phyloP scores from a whole-genome alignment of 1,140 invertebrate genomes.

The Aphelinus certus region DNA sequence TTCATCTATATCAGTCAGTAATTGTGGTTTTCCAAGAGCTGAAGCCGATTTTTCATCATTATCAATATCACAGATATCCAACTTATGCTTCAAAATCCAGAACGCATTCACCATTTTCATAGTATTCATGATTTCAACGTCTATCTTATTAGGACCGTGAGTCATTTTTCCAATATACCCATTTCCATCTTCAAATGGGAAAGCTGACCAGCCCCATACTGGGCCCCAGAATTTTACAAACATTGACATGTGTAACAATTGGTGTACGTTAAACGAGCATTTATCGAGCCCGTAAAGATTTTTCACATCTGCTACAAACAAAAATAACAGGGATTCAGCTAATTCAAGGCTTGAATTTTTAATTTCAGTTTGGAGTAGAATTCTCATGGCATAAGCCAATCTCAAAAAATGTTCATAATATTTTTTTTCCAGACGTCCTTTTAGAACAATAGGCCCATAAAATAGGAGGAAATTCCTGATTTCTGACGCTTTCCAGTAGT shows the following conservation, averaged over 20 bases:
- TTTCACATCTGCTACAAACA: slow-evolving; percentile 28
- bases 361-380: slow-evolving; percentile 31
- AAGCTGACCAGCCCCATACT: slow-evolving; percentile 27
- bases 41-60: not conserved
- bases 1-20: not conserved
- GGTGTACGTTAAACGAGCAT: slow-evolving; percentile 39
- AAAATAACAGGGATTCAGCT: slow-evolving; percentile 19
- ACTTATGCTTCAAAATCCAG: too few relatives aligned
- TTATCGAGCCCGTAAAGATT: slow-evolving; percentile 31
- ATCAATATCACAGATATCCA: not conserved
- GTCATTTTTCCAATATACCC: slow-evolving; percentile 17
- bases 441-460: slow-evolving; percentile 30
- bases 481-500: slow-evolving; percentile 36
- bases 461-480: slow-evolving; percentile 18
- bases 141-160: slow-evolving; percentile 35
- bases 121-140: slow-evolving; percentile 31
- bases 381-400: slow-evolving; percentile 9
- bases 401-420: slow-evolving; percentile 37
- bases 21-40: not conserved
- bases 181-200: slow-evolving; percentile 36
- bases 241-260: slow-evolving; percentile 22
- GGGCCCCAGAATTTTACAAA: slow-evolving; percentile 35
- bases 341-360: slow-evolving; percentile 7
- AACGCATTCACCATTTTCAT: slow-evolving; percentile 15
- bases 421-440: slow-evolving; percentile 7